Conservation (phyloP, 2,797 vertebrate species). For the Heliangelus exortis region DNA sequence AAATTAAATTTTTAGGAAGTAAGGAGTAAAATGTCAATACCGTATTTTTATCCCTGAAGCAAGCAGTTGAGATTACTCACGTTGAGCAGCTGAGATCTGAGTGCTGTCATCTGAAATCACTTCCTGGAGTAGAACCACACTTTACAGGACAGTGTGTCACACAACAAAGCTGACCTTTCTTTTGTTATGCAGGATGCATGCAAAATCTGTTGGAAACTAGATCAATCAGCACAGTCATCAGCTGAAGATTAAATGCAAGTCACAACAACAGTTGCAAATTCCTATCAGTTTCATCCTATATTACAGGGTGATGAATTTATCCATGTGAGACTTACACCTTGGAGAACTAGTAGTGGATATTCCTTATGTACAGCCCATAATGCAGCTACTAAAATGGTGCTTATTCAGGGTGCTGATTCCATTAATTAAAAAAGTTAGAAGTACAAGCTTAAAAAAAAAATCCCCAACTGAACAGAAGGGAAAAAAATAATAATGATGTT, state of each 20-base stretch:
- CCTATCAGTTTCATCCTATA: conserved; percentile 61
- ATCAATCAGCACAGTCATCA: conserved; percentile 68
- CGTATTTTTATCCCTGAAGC: conserved; percentile 4
- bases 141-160: conserved; percentile 53
- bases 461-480: background rate
- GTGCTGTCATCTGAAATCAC: conserved; percentile 47
- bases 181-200: conserved; percentile 68
- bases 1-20: background rate
- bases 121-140: conserved; percentile 50
- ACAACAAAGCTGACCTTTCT: conserved; percentile 69
- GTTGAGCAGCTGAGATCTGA: conserved; percentile 3
- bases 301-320: conserved; percentile 62
- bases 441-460: conserved; percentile 23
- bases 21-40: background rate
- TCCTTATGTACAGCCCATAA: conserved; percentile 37
- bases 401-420: conserved; percentile 20
- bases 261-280: conserved; percentile 74
- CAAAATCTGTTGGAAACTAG: conserved; percentile 68
- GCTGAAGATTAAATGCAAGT: conserved; percentile 77
- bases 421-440: conserved; percentile 51
- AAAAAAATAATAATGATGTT: background rate
- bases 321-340: conserved; percentile 18
- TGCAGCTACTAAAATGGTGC: conserved; percentile 27
- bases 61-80: background rate
- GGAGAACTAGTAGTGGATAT: conserved; percentile 37